Base-by-base conservation (phyloP, 2,797 vertebrate genomes). In the Lagodon rhomboides region DNA sequence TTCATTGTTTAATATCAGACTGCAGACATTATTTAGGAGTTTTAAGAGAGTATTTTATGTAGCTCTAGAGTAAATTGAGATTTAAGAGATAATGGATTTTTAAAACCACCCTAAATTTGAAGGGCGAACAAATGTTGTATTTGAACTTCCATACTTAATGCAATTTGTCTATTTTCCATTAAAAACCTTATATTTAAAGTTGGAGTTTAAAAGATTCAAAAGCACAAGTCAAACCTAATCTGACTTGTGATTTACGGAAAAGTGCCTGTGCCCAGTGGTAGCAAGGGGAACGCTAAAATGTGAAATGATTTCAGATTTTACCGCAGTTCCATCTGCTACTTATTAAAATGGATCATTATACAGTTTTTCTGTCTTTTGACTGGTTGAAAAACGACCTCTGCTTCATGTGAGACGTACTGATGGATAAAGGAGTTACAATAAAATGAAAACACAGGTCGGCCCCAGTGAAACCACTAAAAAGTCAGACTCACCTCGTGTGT, bases 291-390 rank as follows among this genome's bases (percentile, higher is more conserved):
- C 23, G 13, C 25, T 46, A 17, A 58, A 56, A 25, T n/a, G 11
- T 27, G 10, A 63, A 44, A 22, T 22, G 7, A 22, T 46, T 27
- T 51, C 6, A n/a, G n/a, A 43, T 61, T 47, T 27, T 12, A 13
- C 3, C 25, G 12, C 59, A 22, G 23, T 54, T 63, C 50, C 34
- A 60, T 44, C 38, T 68, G 10, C 66, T 63, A 22, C 49, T 74
- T 18, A 13, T 41, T n/a, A 58, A 60, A 75, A 51, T 23, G 8
- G 27, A 54, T 55, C 49, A 62, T 69, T 27, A 23, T 10, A 34
- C 18, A 20, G 12, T 34, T 74, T 53, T 56, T 10, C 12, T n/a
- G 12, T 71, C 61, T 74, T 59, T 30, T 53, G n/a, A 56, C n/a
- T 56, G 3, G 12, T 65, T 46, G 51, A 77, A 66, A 56, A 68